A percentile compares a stretch with the other conserved stretches of the same genome.
Evolutionary conservation across 2,113 vertebrate genomes (phyloP).

Genomic region (Vidua chalybeata): DNA sequence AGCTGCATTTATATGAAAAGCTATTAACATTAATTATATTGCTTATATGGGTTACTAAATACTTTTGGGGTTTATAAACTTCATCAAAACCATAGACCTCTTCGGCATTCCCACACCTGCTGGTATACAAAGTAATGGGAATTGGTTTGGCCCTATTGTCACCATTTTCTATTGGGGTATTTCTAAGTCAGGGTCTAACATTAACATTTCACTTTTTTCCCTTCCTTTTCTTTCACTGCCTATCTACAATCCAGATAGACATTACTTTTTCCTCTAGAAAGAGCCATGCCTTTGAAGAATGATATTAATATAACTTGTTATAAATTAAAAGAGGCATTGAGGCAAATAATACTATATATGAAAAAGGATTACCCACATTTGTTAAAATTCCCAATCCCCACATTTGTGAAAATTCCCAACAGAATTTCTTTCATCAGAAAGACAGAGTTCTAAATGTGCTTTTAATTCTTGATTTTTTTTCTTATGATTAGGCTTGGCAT

Average conservation of each 20-base stretch:
- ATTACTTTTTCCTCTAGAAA: background rate
- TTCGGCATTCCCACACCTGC: background rate
- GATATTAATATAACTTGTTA: background rate
- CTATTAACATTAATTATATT: background rate
- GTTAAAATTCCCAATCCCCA: background rate
- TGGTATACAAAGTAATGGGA: background rate
- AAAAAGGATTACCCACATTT: background rate
- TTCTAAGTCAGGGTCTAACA: background rate
- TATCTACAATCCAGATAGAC: background rate
- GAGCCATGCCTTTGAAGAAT: background rate
- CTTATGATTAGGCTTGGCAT: background rate
- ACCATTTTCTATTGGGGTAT: background rate
- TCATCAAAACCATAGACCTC: background rate
- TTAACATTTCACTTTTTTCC: background rate
- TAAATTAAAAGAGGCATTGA: background rate
- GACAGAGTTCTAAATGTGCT: background rate
- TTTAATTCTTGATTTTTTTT: background rate
- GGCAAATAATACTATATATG: background rate
- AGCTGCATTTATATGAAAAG: background rate
- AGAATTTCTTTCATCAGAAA: background rate
- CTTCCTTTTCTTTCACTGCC: background rate
- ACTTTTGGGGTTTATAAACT: background rate
- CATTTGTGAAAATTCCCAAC: background rate
- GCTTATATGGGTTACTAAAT: background rate
- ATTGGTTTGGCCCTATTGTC: background rate